These are phyloP conservation scores for Atethmia centrago DNA, from an alignment of 2,888 invertebrate species.

Conservation along the genomic window DNA sequence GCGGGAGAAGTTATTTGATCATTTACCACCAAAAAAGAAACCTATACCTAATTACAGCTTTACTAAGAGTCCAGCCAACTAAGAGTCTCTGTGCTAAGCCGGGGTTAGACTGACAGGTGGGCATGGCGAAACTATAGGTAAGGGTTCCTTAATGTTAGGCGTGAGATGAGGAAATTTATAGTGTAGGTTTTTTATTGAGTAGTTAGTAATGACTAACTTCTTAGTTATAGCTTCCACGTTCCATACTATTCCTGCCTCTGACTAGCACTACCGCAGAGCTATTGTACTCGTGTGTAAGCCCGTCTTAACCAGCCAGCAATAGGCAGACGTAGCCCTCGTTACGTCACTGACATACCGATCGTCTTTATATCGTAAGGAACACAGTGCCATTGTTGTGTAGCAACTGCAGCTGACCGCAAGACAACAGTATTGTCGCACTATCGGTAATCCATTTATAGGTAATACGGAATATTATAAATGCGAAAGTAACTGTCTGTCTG, in stretches of 20 bases:
- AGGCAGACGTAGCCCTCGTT: background rate
- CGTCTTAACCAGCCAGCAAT: background rate
- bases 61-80: too few relatives aligned
- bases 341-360: background rate
- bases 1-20: too few relatives aligned
- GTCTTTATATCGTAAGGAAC: background rate
- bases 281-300: background rate
- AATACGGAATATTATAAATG: background rate
- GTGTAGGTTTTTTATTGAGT: too few relatives aligned
- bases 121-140: too few relatives aligned
- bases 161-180: too few relatives aligned
- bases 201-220: too few relatives aligned
- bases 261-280: background rate
- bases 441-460: background rate
- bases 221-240: too few relatives aligned
- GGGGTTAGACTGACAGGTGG: too few relatives aligned
- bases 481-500: background rate
- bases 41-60: too few relatives aligned
- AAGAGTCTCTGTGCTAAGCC: too few relatives aligned
- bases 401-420: background rate
- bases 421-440: background rate
- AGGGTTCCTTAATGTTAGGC: too few relatives aligned
- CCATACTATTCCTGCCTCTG: background rate
- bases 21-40: too few relatives aligned
- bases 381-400: constrained; percentile 6